Evolutionary conservation across 2,797 vertebrate species (phyloP).

Genomic region (Adrianichthys oophorus): DNA sequence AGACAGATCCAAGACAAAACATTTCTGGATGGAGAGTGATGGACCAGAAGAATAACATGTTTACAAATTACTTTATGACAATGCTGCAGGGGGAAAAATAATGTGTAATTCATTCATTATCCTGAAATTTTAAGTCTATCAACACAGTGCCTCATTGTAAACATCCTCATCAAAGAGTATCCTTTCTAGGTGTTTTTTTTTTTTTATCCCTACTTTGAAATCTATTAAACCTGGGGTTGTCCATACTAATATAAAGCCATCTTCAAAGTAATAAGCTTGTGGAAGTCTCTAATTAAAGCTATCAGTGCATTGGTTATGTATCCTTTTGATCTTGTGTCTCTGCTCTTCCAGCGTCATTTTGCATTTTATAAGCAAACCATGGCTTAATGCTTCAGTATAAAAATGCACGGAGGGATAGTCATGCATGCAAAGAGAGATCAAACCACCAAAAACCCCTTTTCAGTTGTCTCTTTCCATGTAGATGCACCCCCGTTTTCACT

Average conservation of each 20-base stretch:
- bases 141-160: too few species aligned
- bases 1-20: too few species aligned
- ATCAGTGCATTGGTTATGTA: conserved; percentile 34
- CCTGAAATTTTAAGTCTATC: too few species aligned
- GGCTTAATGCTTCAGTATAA: conserved; percentile 55
- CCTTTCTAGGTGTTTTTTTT: conserved; percentile 36
- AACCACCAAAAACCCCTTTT: conserved; percentile 59
- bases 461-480: conserved; percentile 68
- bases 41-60: too few species aligned
- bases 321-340: conserved; percentile 53
- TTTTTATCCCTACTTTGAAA: conserved; percentile 15
- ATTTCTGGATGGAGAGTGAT: too few species aligned
- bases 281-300: conserved; percentile 39
- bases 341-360: conserved; percentile 45
- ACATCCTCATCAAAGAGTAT: neutral
- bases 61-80: too few species aligned
- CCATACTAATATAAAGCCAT: conserved; percentile 33
- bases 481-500: conserved; percentile 66
- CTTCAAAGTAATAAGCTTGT: conserved; percentile 29
- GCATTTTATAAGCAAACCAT: conserved; percentile 58
- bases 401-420: conserved; percentile 46
- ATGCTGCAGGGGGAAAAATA: too few species aligned
- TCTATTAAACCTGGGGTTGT: conserved; percentile 4
- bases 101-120: too few species aligned
- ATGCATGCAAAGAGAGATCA: conserved; percentile 63